Conservation (phyloP, 2,113 vertebrate species). For the Gasterosteus nipponicus region DNA sequence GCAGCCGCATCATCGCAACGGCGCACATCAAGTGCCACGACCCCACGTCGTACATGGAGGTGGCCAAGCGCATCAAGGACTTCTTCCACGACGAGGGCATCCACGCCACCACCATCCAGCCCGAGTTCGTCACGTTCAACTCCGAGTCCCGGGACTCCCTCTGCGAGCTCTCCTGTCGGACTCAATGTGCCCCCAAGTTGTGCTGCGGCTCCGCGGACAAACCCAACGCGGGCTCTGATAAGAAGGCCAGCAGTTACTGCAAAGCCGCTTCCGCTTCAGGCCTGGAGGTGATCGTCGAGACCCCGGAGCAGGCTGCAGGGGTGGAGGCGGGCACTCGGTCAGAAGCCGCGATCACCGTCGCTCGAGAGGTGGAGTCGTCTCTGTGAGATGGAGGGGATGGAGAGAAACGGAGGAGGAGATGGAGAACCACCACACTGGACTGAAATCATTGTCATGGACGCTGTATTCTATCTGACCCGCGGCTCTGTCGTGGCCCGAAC, state of each 20-base stretch:
- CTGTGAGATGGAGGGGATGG: slow-evolving; percentile 66
- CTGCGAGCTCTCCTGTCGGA: slow-evolving; percentile 96
- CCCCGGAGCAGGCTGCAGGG: slow-evolving; percentile 20
- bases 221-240: slow-evolving; percentile 70
- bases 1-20: slow-evolving; percentile 97
- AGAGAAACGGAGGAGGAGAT: slow-evolving; percentile 25
- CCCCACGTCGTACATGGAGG: slow-evolving; percentile 95
- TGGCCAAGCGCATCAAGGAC: slow-evolving; percentile 96
- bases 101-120: slow-evolving; percentile 98
- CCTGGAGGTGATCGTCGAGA: slow-evolving; percentile 87
- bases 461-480: slow-evolving; percentile 7
- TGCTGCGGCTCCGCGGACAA: slow-evolving; percentile 89
- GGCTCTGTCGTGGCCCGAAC: neutral
- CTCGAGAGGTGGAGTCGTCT: slow-evolving; percentile 81
- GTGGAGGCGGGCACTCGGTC: slow-evolving; percentile 45
- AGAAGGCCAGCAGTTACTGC: slow-evolving; percentile 46
- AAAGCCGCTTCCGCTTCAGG: slow-evolving; percentile 73
- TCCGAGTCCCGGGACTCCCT: slow-evolving; percentile 87
- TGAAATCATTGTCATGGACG: slow-evolving; percentile 29
- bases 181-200: slow-evolving; percentile 95
- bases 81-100: slow-evolving; percentile 98
- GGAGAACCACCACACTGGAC: slow-evolving; percentile 29
- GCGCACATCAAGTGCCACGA: slow-evolving; percentile 98
- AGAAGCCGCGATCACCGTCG: slow-evolving; percentile 37
- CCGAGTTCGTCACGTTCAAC: slow-evolving; percentile 92